Base-by-base conservation (phyloP, 2,888 invertebrate species). In the Cynaeus angustus region DNA sequence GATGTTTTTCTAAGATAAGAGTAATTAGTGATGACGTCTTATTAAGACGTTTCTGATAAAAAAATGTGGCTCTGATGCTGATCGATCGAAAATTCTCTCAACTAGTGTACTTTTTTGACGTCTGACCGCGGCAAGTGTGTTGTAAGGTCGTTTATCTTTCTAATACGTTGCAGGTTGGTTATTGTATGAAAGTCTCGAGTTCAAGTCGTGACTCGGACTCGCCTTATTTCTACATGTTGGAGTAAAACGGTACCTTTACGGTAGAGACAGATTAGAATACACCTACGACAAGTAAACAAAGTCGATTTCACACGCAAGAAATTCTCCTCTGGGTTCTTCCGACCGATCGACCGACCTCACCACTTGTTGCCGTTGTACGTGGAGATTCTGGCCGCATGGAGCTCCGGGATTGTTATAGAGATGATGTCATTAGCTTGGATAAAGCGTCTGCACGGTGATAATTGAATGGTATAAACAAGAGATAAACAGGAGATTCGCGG, bases 121-220 rank as follows among this genome's bases (percentile, higher is more conserved):
- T 26, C 41, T 41, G 41, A 41, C 41, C 41, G 41, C 37, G 37
- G 26, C 46, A 13, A 46, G 16, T 46, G 16, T 37, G 14, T 64
- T 41, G 52, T 53, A 65, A 65, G 65, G 65, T 65, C 45, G 53
- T 65, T 65, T 65, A 65, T 65, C 65, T 53, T 41, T 65, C 55
- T 41, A 33, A 50, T 46, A 59, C 55, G 58, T 28, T 62, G 50
- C 64, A 64, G 64, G 64, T 64, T 64, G 64, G 28, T 66, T 48
- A 66, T 56, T 56, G 55, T 53, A 62, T 52, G 45, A 62, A 45
- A 56, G 52, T 5, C 46, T 46, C 26, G 65, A 65, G 66, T 55
- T 66, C 66, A 66, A 66, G 33, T 66, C 66, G 66, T 66, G 66
- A 66, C 66, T 56, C 28, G 56, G 66, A 56, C 66, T 66, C 56